Base-by-base conservation (phyloP, 2,113 vertebrate species). In the Oenanthe oenanthe region DNA sequence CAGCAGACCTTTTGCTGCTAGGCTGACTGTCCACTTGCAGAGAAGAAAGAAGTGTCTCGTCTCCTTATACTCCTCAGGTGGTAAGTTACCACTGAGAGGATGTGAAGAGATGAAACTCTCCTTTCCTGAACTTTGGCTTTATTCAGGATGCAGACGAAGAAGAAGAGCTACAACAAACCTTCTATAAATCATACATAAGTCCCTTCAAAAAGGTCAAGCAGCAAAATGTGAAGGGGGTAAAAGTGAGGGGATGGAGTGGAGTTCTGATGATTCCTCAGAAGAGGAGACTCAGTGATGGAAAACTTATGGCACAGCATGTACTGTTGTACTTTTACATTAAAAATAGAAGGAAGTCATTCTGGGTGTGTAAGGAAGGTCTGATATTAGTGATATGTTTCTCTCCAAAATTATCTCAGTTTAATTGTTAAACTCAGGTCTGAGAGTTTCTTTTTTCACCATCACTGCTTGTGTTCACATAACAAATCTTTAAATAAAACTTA, bases 41-140 rank as follows among this genome's bases (percentile, higher is more conserved):
- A 73, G 95, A 79, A 81, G 36, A 75, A 95, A 79, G 92, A 47
- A 77, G 83, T 31, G 68, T 80, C 32, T 86, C 9, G 16, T 80
- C 82, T 92, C 76, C 91, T 74, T 92, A 12, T 78, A 68, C 73
- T 87, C 43, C 57, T 84, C 80, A 61, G 94, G 89, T 71, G 67
- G 66, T 82, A 31, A 57, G 73, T 82, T 88, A 61, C 66, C 81
- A 54, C 89, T 29, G 96, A 70, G n/a, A 88, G 51, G 66, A 96
- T 92, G 42, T 63, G 76, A 93, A 74, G 65, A 87, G 29, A 57
- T 19, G 22, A 66, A 82, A 81, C n/a, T 80, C 48, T 81, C 15
- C 62, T 86, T 83, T 89, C 60, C 57, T 97, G 86, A 89, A 95
- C 93, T 95, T 95, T 96, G 83, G 15, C 54, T 85, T 89, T 90